Evolutionary conservation across 2,113 vertebrate genomes (phyloP), one percentile per base, ranked within the genome.

Genomic region (Dipodomys merriami): DNA sequence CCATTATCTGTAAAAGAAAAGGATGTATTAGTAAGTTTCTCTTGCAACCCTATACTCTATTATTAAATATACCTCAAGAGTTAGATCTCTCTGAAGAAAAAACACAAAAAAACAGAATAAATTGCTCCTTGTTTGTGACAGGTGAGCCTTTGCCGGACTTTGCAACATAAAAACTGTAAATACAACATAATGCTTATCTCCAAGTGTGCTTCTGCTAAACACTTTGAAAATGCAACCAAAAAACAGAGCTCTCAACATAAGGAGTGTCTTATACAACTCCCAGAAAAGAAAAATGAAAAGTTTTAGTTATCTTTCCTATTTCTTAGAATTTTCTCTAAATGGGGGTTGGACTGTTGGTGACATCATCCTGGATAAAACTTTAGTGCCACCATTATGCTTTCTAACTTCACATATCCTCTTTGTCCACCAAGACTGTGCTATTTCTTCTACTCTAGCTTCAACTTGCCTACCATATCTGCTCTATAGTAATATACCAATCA

Each of bases 91-190:
- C 33, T 81, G 39, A 82, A 79, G 19, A 93, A 39, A 25, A 94
- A 93, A 76, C 35, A 91, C 39, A 39, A 39, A 90, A 95, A 72
- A 29, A 30, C 20, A 25, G 46, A 69, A 30, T 90, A 85, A 79
- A 23, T 73, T 76, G 71, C 27, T 69, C 23, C 30, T 90, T 39
- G 44, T 76, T 44, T 93, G 12, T 65, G 5, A 25, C 78, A 74
- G 1, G 7, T 33, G 29, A 80, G 7, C 0, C 18, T 83, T 80
- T 39, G 23, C 25, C n/a, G 15, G 53, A 60, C 11, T 77, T 95
- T 87, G 64, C 19, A 88, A 25, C 3, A 6, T 60, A 69, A 71
- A 7, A 68, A 74, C 29, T 91, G 0, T 46, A 65, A 78, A 22
- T 85, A 25, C 65, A 25, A 68, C 6, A 49, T 35, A 68, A 77